Percentiles rank a stretch among this genome's conserved stretches.
These are phyloP conservation scores for Orchestes rusci DNA, from an alignment of 2,888 invertebrate genomes.

Conservation along the genomic window DNA sequence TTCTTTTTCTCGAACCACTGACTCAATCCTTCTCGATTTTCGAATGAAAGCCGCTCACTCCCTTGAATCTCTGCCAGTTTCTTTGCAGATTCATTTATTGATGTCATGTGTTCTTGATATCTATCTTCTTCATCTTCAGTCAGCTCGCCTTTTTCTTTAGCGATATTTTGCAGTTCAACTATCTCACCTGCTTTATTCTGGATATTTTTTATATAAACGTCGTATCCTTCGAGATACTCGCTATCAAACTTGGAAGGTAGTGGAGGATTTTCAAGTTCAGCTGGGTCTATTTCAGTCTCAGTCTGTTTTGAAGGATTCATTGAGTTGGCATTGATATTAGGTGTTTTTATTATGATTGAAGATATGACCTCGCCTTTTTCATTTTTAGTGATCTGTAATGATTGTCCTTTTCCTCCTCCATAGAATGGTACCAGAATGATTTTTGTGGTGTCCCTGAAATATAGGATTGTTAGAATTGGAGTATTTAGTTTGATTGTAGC, in stretches of 20 bases:
- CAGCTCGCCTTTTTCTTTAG: conserved; percentile 52
- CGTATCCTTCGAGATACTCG: conserved; percentile 37
- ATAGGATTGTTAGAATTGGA: too few relatives aligned
- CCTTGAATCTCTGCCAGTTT: conserved; percentile 38
- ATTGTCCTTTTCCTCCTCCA: conserved; percentile 65
- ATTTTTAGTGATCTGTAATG: conserved; percentile 53
- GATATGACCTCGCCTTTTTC: conserved; percentile 44
- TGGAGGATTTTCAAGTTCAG: conserved; percentile 38
- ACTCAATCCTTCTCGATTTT: conserved; percentile 34
- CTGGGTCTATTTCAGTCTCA: conserved; percentile 19
- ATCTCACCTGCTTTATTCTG: conserved; percentile 52
- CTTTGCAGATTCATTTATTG: conserved; percentile 37
- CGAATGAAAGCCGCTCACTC: conserved; percentile 29
- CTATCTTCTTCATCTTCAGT: conserved; percentile 49
- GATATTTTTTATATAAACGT: conserved; percentile 47
- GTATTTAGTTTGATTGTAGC: too few relatives aligned
- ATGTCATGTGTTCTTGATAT: conserved; percentile 51
- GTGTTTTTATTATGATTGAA: conserved; percentile 41
- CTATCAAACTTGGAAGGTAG: conserved; percentile 36
- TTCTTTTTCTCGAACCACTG: conserved; percentile 39
- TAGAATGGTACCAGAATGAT: conserved; percentile 55
- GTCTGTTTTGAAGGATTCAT: conserved; percentile 25
- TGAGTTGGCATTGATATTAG: conserved; percentile 30
- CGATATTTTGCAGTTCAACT: conserved; percentile 54
- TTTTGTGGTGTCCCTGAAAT: conserved; percentile 28